These are phyloP conservation scores for Zygothrica quintamaculata DNA, from an alignment of 2,888 invertebrate species.

Conservation along the genomic window DNA sequence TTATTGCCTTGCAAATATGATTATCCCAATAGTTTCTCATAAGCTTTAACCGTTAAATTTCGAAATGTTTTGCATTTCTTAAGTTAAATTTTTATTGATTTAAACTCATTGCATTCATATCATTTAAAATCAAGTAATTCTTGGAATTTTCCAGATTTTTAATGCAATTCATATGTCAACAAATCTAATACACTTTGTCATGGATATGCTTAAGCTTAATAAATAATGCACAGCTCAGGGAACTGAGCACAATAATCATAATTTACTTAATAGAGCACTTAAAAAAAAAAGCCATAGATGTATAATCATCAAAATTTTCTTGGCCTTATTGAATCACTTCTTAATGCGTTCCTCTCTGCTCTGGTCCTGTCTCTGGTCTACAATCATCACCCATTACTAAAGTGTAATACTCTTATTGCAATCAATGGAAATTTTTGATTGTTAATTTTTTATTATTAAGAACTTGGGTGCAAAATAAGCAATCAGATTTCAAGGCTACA, in stretches of 20 bases:
- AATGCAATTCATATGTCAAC: constrained; percentile 5
- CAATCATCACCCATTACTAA: constrained; percentile 7
- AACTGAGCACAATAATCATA: background rate
- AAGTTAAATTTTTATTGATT: too few relatives aligned
- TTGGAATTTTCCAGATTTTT: background rate
- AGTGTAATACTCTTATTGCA: constrained; percentile 27
- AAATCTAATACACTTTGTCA: constrained; percentile 18
- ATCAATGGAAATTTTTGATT: constrained; percentile 34
- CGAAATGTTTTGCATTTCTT: too few relatives aligned
- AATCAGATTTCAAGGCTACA: constrained; percentile 40
- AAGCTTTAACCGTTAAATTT: too few relatives aligned
- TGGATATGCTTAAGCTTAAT: constrained; percentile 30
- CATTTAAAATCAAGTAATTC: too few relatives aligned
- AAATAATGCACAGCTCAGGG: constrained; percentile 19
- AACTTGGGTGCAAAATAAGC: constrained; percentile 16
- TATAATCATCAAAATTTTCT: constrained; percentile 28
- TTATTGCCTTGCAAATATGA: too few relatives aligned
- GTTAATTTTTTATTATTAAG: constrained; percentile 42
- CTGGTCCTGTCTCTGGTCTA: background rate
- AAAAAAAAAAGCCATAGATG: constrained; percentile 2
- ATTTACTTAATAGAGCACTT: background rate
- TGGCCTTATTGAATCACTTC: constrained; percentile 5
- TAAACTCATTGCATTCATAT: too few relatives aligned
- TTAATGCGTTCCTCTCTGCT: background rate
- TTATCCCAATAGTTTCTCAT: too few relatives aligned